phyloP scores from a whole-genome alignment of 2,888 invertebrate genomes.

The Frankliniella fusca region DNA sequence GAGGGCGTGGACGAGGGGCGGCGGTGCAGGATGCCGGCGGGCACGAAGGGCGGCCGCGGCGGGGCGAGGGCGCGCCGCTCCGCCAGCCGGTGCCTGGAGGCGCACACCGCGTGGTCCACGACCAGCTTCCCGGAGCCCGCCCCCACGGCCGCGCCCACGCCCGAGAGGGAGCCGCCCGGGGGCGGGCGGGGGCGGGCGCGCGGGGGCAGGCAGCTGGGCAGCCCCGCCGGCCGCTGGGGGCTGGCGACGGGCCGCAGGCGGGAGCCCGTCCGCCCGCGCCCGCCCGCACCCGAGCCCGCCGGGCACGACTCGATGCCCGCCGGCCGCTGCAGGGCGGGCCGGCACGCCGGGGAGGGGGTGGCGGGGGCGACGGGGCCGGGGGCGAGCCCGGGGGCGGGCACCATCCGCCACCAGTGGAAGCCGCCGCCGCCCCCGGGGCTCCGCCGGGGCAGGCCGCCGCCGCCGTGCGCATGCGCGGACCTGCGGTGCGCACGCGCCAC shows the following conservation, averaged over 20 bases:
- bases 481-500: slow-evolving; percentile 31
- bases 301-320: background rate
- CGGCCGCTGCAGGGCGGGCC: background rate
- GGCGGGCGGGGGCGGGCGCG: background rate
- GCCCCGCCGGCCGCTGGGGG: background rate
- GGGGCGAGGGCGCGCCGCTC: background rate
- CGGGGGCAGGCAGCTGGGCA: slow-evolving; percentile 5
- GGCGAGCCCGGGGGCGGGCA: slow-evolving; percentile 33
- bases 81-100: background rate
- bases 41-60: background rate
- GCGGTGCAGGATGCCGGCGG: slow-evolving; percentile 11
- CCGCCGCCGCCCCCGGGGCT: slow-evolving; percentile 34
- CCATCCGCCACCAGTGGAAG: slow-evolving; percentile 36
- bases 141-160: background rate
- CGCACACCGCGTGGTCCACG: slow-evolving; percentile 6
- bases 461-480: slow-evolving; percentile 34
- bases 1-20: background rate
- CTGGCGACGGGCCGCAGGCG: background rate
- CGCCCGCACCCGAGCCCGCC: background rate
- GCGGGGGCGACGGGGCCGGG: slow-evolving; percentile 38
- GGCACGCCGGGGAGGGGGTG: background rate
- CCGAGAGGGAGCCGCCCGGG: background rate
- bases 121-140: background rate
- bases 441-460: slow-evolving; percentile 33
- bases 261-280: background rate